These are phyloP conservation scores for Alexandromys fortis DNA, from an alignment of 2,113 vertebrate species.

Conservation along the genomic window DNA sequence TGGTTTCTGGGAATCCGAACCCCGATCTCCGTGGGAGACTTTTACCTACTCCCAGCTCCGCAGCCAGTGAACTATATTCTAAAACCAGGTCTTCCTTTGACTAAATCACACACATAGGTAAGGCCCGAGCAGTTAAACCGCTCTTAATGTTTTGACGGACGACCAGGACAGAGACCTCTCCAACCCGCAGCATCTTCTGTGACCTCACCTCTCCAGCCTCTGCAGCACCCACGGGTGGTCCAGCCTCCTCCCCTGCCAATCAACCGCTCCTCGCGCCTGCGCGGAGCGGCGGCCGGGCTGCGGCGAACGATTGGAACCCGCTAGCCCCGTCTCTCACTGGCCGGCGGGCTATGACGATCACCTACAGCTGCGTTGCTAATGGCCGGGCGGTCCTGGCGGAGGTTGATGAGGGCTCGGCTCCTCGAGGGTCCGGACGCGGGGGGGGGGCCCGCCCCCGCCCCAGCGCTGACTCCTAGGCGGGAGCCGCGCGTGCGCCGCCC, in stretches of 20 bases:
- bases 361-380: conserved; percentile 75
- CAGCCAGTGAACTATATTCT: neutral
- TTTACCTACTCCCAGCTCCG: neutral
- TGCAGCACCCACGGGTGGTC: neutral
- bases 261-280: conserved; percentile 9
- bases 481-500: neutral
- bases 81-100: neutral
- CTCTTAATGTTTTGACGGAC: neutral
- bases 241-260: conserved; percentile 12
- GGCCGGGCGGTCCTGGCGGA: conserved; percentile 69
- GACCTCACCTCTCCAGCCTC: rapidly evolving
- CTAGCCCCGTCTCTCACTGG: rapidly evolving
- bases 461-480: rapidly evolving
- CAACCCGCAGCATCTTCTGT: neutral
- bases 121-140: neutral
- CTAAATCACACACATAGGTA: neutral
- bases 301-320: neutral
- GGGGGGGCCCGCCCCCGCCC: neutral
- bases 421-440: neutral
- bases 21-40: neutral
- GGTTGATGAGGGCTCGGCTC: neutral
- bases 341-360: conserved; percentile 55
- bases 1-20: neutral
- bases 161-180: neutral
- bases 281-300: neutral